Evolutionary conservation across 2,113 vertebrate genomes (phyloP).

Genomic region (Chloropsis cyanopogon): DNA sequence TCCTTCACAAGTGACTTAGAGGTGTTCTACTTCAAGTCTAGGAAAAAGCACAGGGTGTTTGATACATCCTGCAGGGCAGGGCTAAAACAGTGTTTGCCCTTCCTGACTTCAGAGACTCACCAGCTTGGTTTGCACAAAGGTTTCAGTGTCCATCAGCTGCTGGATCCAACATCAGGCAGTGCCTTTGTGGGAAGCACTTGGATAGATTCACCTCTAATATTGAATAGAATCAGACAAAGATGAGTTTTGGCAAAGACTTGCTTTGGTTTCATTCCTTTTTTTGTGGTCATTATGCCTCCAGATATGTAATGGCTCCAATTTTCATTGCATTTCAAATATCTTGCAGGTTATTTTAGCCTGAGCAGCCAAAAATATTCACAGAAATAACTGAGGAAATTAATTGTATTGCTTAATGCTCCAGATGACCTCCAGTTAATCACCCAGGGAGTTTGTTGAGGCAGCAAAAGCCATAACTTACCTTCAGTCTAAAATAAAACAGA

Average conservation of each 20-base stretch:
- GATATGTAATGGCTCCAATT: background rate
- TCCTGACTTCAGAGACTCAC: background rate
- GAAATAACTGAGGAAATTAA: background rate
- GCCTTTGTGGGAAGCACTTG: background rate
- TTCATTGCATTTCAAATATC: background rate
- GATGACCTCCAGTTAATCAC: constrained; percentile 5
- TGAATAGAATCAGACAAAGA: background rate
- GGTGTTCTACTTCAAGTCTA: background rate
- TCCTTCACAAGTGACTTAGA: background rate
- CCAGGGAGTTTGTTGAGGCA: background rate
- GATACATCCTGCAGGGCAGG: background rate
- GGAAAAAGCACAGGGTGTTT: background rate
- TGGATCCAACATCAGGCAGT: background rate
- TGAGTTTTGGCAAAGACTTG: background rate
- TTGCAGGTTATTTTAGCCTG: background rate
- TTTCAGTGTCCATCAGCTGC: background rate
- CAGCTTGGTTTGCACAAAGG: background rate
- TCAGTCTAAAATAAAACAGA: background rate
- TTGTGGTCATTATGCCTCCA: background rate
- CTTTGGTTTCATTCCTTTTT: background rate
- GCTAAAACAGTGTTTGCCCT: background rate
- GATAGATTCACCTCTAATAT: background rate
- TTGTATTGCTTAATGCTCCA: background rate
- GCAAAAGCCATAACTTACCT: background rate
- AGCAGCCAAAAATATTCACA: constrained; percentile 10